These are phyloP conservation scores for Bombus terrestris DNA, from an alignment of 1,140 invertebrate species.

Conservation along the genomic window DNA sequence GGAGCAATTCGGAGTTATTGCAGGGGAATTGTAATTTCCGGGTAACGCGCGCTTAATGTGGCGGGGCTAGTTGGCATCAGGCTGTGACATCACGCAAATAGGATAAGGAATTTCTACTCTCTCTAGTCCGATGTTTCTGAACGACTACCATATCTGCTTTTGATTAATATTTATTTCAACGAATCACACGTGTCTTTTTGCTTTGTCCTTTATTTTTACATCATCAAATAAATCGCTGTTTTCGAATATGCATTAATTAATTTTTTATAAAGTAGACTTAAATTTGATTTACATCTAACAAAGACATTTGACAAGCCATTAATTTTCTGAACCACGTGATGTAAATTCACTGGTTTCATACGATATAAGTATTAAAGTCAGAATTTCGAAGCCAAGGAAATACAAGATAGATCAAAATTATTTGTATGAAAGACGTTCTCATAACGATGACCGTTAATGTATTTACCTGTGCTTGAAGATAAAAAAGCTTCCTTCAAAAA, in stretches of 20 bases:
- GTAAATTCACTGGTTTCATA: background rate
- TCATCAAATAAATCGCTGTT: no score
- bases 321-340: background rate
- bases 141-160: background rate
- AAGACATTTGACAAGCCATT: background rate
- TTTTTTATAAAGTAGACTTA: background rate
- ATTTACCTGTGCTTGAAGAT: background rate
- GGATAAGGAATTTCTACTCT: slow-evolving; percentile 33
- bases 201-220: no score
- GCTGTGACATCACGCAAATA: slow-evolving; percentile 21
- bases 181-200: background rate
- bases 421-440: background rate
- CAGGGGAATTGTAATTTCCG: slow-evolving; percentile 63
- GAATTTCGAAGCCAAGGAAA: background rate
- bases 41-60: slow-evolving; percentile 40
- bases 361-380: no score
- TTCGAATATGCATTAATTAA: no score
- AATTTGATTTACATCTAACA: background rate
- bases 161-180: slow-evolving; percentile 7
- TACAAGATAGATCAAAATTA: background rate
- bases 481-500: background rate
- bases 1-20: slow-evolving; percentile 24
- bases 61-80: slow-evolving; percentile 8
- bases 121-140: background rate
- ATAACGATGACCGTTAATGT: background rate